Conservation (phyloP, 1,140 invertebrate genomes). For the Pinna nobilis region DNA sequence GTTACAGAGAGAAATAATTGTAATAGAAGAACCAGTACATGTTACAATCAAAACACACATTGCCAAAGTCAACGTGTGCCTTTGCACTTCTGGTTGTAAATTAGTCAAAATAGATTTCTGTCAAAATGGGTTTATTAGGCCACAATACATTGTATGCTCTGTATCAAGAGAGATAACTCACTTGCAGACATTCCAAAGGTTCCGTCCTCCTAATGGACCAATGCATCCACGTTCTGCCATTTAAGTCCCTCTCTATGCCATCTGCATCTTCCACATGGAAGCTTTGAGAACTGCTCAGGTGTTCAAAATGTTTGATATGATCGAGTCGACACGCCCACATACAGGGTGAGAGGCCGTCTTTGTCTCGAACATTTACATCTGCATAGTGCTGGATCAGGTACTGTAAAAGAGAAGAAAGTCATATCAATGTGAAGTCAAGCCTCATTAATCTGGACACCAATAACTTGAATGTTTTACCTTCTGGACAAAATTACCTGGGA, state of each 20-base stretch:
- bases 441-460: no score
- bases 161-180: no score
- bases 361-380: conserved; percentile 65
- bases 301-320: conserved; percentile 72
- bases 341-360: conserved; percentile 72
- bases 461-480: no score
- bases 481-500: no score
- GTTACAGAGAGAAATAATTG: background rate
- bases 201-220: conserved; percentile 72
- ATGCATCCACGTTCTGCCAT: conserved; percentile 74
- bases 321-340: conserved; percentile 76
- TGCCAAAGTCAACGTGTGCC: no score
- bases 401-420: conserved; percentile 48
- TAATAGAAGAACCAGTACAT: background rate
- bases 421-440: background rate
- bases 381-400: conserved; percentile 62
- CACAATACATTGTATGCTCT: no score
- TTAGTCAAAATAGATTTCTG: no score
- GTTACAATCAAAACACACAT: no score
- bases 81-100: no score
- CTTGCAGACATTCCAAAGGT: conserved; percentile 73
- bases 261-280: conserved; percentile 61
- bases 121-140: no score
- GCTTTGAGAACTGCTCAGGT: conserved; percentile 58
- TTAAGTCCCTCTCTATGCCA: conserved; percentile 70